These are phyloP conservation scores for Drosophila eohydei DNA, from an alignment of 2,888 invertebrate species.

Conservation along the genomic window DNA sequence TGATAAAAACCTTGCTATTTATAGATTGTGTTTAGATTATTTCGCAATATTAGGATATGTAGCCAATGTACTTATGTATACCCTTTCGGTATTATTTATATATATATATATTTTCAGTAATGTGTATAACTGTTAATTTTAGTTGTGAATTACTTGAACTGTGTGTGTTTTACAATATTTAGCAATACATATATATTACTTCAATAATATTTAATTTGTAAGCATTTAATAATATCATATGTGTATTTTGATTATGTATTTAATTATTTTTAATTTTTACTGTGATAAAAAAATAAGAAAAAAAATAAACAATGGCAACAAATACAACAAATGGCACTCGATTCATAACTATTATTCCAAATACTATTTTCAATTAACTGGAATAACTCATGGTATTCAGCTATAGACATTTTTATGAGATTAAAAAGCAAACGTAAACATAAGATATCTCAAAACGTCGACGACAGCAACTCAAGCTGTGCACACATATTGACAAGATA, in stretches of 20 bases:
- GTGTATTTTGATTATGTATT: slow-evolving; percentile 72
- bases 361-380: slow-evolving; percentile 12
- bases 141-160: slow-evolving; percentile 49
- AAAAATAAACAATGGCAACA: slow-evolving; percentile 64
- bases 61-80: slow-evolving; percentile 19
- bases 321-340: slow-evolving; percentile 31
- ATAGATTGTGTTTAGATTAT: slow-evolving; percentile 8
- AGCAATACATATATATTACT: slow-evolving; percentile 50
- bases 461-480: slow-evolving; percentile 22
- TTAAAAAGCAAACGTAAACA: slow-evolving; percentile 35
- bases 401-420: background rate
- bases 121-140: slow-evolving; percentile 55
- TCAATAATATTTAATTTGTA: slow-evolving; percentile 53
- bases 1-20: background rate
- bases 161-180: slow-evolving; percentile 50
- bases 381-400: slow-evolving; percentile 14
- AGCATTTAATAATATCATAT: slow-evolving; percentile 65
- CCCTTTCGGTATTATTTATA: slow-evolving; percentile 38
- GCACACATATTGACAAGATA: slow-evolving; percentile 2
- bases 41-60: slow-evolving; percentile 29
- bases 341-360: background rate
- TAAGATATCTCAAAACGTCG: background rate
- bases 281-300: slow-evolving; percentile 72
- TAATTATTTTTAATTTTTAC: slow-evolving; percentile 81
- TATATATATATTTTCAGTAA: slow-evolving; percentile 36